Conservation (phyloP, 2,113 vertebrate genomes). For the Connochaetes taurinus region DNA sequence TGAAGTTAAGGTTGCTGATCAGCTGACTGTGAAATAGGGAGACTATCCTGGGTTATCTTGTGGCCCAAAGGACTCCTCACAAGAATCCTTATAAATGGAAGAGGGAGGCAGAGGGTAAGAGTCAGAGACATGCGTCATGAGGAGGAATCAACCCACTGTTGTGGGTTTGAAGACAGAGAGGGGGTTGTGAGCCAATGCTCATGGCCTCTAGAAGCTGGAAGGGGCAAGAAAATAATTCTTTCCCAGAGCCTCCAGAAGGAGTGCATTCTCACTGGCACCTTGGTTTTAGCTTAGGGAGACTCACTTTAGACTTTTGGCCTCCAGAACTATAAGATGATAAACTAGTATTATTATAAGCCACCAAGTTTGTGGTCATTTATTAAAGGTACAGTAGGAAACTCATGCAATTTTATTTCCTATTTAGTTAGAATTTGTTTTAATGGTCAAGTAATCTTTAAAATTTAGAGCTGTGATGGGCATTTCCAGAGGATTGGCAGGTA, state of each 20-base stretch:
- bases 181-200: accelerated
- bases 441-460: background rate
- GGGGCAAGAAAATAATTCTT: background rate
- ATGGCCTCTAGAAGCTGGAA: background rate
- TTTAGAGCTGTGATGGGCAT: background rate
- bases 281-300: background rate
- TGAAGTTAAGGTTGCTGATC: background rate
- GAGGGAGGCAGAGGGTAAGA: background rate
- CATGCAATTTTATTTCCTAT: background rate
- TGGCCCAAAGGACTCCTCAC: background rate
- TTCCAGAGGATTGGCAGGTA: background rate
- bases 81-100: background rate
- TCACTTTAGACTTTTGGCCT: background rate
- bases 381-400: background rate
- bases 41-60: background rate
- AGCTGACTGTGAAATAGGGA: background rate
- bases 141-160: too few species aligned
- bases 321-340: background rate
- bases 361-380: background rate
- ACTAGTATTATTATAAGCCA: background rate
- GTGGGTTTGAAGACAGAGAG: background rate
- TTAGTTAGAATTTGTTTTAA: background rate
- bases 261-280: background rate
- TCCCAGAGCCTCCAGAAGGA: background rate
- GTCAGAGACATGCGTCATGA: accelerated